Percentiles rank a stretch among this genome's conserved stretches.
These are phyloP conservation scores for Conus betulinus DNA, from an alignment of 1,140 invertebrate species.

Conservation along the genomic window DNA sequence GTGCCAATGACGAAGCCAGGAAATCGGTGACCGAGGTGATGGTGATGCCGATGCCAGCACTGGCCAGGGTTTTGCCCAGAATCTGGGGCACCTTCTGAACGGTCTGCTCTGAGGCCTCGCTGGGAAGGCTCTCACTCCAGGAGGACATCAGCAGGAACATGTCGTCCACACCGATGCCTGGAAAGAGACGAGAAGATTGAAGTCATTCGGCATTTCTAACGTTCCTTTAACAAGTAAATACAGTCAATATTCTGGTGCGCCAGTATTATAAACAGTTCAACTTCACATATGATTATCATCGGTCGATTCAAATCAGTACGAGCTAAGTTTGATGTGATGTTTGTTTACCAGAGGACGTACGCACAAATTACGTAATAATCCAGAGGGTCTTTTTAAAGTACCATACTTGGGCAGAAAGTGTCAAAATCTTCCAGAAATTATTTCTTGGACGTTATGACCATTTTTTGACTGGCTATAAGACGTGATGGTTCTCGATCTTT, in stretches of 20 bases:
- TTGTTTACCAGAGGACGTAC: too few species aligned
- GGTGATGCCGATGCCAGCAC: slow-evolving; percentile 97
- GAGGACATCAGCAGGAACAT: slow-evolving; percentile 96
- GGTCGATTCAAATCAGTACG: background rate
- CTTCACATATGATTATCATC: too few species aligned
- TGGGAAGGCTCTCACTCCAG: slow-evolving; percentile 82
- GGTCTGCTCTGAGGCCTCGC: slow-evolving; percentile 77
- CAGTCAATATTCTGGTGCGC: too few species aligned
- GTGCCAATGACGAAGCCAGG: slow-evolving; percentile 96
- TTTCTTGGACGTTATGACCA: too few species aligned
- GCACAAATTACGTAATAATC: too few species aligned
- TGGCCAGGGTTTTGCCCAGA: slow-evolving; percentile 91
- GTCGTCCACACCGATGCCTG: slow-evolving; percentile 96
- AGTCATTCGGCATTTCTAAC: background rate
- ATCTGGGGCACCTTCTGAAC: slow-evolving; percentile 84
- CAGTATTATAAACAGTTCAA: too few species aligned
- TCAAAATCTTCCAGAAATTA: too few species aligned
- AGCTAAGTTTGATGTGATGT: background rate
- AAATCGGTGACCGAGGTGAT: slow-evolving; percentile 97
- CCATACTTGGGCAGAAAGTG: too few species aligned
- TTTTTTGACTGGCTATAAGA: too few species aligned
- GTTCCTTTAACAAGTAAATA: too few species aligned
- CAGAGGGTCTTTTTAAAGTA: too few species aligned
- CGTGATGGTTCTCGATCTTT: too few species aligned
- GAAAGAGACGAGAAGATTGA: background rate